These are phyloP conservation scores for Aphrophora alni DNA, from an alignment of 2,888 invertebrate species.

Conservation along the genomic window DNA sequence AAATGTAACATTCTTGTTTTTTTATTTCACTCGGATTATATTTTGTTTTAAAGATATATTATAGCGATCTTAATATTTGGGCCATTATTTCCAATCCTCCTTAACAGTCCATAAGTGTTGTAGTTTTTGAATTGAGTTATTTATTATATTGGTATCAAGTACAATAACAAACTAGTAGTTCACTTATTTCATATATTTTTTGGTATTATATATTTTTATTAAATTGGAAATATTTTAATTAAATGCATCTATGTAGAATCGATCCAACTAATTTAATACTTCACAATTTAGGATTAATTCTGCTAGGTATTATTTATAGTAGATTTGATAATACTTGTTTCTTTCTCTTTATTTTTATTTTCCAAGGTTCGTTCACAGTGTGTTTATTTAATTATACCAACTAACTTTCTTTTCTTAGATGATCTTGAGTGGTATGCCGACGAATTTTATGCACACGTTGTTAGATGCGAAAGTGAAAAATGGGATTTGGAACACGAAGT, in stretches of 20 bases:
- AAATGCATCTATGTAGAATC: neutral
- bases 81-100: neutral
- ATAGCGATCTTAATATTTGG: neutral
- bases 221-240: neutral
- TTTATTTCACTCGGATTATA: too few species aligned
- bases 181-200: neutral
- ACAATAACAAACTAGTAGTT: neutral
- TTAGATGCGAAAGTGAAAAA: slow-evolving; percentile 94
- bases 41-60: neutral
- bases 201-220: neutral
- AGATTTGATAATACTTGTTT: neutral
- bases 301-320: neutral
- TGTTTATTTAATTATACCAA: neutral
- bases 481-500: slow-evolving; percentile 99
- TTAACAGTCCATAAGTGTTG: neutral
- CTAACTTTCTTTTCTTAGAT: neutral
- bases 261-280: neutral
- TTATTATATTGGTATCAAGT: neutral
- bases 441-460: neutral
- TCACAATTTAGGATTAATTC: neutral
- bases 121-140: neutral
- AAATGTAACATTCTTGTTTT: too few species aligned
- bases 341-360: neutral
- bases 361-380: neutral
- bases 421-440: neutral